Evolutionary conservation across 1,140 invertebrate genomes (phyloP), one percentile per base, ranked within the genome.

Genomic region (Adoxophyes honmai): DNA sequence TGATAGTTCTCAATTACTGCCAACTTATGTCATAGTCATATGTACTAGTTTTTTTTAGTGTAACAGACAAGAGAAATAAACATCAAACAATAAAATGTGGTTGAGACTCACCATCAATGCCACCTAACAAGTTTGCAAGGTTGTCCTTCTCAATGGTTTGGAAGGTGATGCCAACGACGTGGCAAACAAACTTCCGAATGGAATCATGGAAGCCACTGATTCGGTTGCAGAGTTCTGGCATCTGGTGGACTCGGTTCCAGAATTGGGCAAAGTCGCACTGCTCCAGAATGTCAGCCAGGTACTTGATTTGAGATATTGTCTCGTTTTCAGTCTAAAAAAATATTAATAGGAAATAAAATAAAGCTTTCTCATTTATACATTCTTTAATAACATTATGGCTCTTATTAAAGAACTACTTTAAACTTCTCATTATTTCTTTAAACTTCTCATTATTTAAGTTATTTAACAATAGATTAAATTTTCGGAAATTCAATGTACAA

Each of bases 141-240:
- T 95, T 92, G 48, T 90, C 89, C 76, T 95, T 95, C 54, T 97
- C 94, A 81, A 99, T 98, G 0, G 95, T 96, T 83, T 99, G 98
- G 88, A 98, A 99, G 4, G 98, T 99, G 37, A 98, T 98, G 61
- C 95, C 96, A 15, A 99, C 95, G 33, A 99, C 98, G 88, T 99
- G 98, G 64, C 98, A 99, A 9, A 99, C 96, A 91, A 98, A 99
- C 85, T 99, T 98, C 44, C 98, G 91, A 59, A 99, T 97, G 0
- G 97, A 98, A 90, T 99, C 98, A 70, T 91, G 95, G 89, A 99
- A 99, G 18, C 98, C 98, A 64, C 91, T 91, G 59, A 99, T 96
- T 69, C 92, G 92, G 55, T 91, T 91, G 64, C 93, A 94, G 34
- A 96, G 80, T 56, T 93, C 93, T 0, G 93, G 92, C 88, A 95